A percentile compares a stretch with the other conserved stretches of the same genome.
phyloP scores from a whole-genome alignment of 2,797 vertebrate species.

The Oreochromis mossambicus region DNA sequence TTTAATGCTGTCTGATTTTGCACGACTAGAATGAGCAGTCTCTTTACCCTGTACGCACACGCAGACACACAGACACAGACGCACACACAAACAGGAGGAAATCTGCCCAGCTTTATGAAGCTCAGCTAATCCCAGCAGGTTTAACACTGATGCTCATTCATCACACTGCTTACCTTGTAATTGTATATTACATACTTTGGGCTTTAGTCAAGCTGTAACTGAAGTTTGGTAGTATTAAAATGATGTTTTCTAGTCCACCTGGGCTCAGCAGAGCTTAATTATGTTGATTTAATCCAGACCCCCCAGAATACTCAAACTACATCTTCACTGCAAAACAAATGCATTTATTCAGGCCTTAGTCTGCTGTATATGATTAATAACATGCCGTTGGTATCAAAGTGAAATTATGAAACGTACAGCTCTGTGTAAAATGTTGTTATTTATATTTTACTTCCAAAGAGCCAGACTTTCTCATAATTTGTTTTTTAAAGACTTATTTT shows the following conservation, averaged over 20 bases:
- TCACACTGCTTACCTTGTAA: slow-evolving; percentile 72
- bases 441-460: background rate
- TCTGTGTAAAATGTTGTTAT: background rate
- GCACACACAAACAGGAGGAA: slow-evolving; percentile 40
- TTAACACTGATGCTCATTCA: slow-evolving; percentile 77
- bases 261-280: slow-evolving; percentile 5
- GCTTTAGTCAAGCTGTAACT: slow-evolving; percentile 69
- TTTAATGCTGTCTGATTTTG: slow-evolving; percentile 76
- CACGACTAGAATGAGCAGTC: slow-evolving; percentile 68
- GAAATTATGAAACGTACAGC: background rate
- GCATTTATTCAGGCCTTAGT: background rate
- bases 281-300: slow-evolving; percentile 25
- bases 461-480: background rate
- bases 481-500: background rate
- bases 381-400: background rate
- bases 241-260: slow-evolving; percentile 43
- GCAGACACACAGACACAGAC: background rate
- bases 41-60: slow-evolving; percentile 45
- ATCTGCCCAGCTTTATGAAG: slow-evolving; percentile 74
- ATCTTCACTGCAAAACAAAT: background rate
- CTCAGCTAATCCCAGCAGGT: slow-evolving; percentile 72
- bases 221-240: slow-evolving; percentile 65
- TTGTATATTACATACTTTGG: slow-evolving; percentile 74
- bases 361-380: background rate
- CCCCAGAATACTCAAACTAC: slow-evolving; percentile 10